Base-by-base conservation (phyloP, 1,140 invertebrate genomes). In the Medauroidea extradentata region DNA sequence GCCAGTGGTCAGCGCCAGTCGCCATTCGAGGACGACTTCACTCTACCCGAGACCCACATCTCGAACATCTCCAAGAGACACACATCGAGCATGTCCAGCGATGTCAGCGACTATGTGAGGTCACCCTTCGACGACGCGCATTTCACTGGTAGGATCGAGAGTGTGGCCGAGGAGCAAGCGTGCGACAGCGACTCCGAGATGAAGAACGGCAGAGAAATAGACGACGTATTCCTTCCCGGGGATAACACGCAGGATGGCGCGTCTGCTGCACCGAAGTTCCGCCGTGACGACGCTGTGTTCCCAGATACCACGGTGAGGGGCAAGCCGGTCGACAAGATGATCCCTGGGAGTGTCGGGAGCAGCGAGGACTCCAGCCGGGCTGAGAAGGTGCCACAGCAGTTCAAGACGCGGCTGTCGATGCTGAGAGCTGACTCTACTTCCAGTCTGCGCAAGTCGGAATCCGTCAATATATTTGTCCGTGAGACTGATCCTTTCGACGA, bases 401-500 rank as follows among this genome's bases (percentile, higher is more conserved):
- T 51, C 11, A 57, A 57, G 44, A 23, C 16, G 34, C 44, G 56
- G 9, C 70, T 75, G 54, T 67, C 73, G 7, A 70, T 68, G 24
- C 62, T 77, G 14, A 58, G 75, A n/a, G 76, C 75, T 60, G 75
- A 75, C 60, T 73, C 67, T 18, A 39, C 50, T n/a, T 64, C 72
- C 3, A 70, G 72, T 34, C 70, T 72, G 49, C 88, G 87, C 65
- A 93, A 93, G 72, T 92, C 90, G 0, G 89, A 92, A 68, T 92
- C 90, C 2, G 85, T 92, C 16, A 93, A 92, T 71, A 93, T 93
- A 63, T 93, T 93, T 73, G 84, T 84, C 5, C 79, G 88, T 42
- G 81, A 86, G 65, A 85, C 80, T 67, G 91, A 93, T 78, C 91
- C 91, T 3, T 93, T 93, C 71, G 88, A 90, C 62, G 88, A 90